These are phyloP conservation scores for Acrocera orbiculus DNA, from an alignment of 2,888 invertebrate genomes.

Conservation along the genomic window DNA sequence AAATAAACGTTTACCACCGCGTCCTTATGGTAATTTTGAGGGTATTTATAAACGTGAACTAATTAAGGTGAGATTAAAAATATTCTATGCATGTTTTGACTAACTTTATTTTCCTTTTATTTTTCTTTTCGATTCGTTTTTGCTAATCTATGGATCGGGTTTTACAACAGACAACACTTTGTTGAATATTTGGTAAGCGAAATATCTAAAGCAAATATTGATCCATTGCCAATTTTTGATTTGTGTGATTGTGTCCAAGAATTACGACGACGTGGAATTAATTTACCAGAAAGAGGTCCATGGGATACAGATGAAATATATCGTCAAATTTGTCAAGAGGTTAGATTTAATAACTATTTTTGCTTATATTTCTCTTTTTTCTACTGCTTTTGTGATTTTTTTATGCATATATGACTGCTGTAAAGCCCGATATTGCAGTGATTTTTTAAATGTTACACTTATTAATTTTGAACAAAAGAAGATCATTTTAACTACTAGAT, in stretches of 20 bases:
- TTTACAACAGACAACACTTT: slow-evolving; percentile 74
- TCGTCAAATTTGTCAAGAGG: slow-evolving; percentile 70
- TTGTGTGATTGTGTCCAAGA: slow-evolving; percentile 75
- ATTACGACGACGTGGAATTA: slow-evolving; percentile 66
- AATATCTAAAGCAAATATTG: slow-evolving; percentile 66
- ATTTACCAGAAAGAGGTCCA: slow-evolving; percentile 63
- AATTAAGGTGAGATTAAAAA: slow-evolving; percentile 36
- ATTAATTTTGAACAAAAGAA: too few relatives aligned
- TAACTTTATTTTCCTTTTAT: not conserved
- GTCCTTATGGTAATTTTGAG: slow-evolving; percentile 55
- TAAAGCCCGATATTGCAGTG: slow-evolving; percentile 9
- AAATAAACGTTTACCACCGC: slow-evolving; percentile 53
- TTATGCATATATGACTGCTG: slow-evolving; percentile 7
- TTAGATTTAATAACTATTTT: slow-evolving; percentile 28
- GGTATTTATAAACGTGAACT: slow-evolving; percentile 45
- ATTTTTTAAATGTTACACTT: too few relatives aligned
- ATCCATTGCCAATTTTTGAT: slow-evolving; percentile 78
- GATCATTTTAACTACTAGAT: too few relatives aligned
- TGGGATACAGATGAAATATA: slow-evolving; percentile 73
- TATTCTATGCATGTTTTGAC: slow-evolving; percentile 2
- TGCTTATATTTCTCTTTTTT: slow-evolving; percentile 2
- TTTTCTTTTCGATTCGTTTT: slow-evolving; percentile 1
- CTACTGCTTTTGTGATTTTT: slow-evolving; percentile 2
- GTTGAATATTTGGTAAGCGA: slow-evolving; percentile 85
- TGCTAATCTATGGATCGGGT: slow-evolving; percentile 11